Conservation (phyloP, 2,797 vertebrate species). For the Buphagus erythrorhynchus region DNA sequence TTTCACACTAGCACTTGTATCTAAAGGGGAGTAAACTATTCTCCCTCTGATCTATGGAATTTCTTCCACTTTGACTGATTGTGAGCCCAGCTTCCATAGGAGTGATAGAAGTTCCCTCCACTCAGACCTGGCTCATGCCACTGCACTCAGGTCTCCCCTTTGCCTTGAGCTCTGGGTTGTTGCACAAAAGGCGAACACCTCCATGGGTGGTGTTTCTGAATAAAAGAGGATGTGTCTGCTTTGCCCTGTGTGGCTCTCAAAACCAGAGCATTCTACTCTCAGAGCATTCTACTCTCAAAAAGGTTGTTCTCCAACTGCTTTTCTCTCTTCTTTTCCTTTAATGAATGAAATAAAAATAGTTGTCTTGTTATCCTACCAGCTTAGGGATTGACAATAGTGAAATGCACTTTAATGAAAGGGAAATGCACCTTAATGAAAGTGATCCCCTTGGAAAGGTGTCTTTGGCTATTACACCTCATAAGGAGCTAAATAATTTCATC, state of each 20-base stretch:
- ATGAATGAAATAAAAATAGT: neutral
- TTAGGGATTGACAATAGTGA: neutral
- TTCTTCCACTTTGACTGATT: neutral
- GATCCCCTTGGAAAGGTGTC: neutral
- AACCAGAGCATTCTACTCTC: neutral
- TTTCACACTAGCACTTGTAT: neutral
- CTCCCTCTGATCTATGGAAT: neutral
- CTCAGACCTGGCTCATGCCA: neutral
- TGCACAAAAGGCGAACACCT: neutral
- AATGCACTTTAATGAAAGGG: neutral
- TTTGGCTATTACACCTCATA: neutral
- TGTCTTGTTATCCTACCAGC: neutral
- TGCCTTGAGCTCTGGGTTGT: neutral
- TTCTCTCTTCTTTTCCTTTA: neutral
- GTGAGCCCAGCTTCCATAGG: neutral
- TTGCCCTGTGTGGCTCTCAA: neutral
- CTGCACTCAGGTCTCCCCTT: neutral
- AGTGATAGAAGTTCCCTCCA: neutral
- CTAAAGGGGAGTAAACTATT: neutral
- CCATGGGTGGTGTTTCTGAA: rapidly evolving
- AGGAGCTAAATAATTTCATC: neutral
- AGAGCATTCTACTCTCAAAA: neutral
- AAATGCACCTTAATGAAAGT: neutral
- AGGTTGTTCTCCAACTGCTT: neutral
- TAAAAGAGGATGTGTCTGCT: neutral